Base-by-base conservation (phyloP, 2,888 invertebrate species). In the Cyaniris semiargus region DNA sequence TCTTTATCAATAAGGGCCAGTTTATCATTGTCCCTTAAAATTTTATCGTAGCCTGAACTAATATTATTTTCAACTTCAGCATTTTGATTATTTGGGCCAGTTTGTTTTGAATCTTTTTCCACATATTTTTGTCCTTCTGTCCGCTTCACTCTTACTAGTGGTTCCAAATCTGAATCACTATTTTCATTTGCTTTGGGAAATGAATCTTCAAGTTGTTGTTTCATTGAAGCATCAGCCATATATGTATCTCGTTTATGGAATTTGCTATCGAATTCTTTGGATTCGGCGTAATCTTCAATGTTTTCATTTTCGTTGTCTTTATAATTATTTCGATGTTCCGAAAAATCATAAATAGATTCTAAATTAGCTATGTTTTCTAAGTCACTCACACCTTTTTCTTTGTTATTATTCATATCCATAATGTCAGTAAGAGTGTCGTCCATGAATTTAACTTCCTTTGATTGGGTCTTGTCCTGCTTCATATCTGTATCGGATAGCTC, bases 191-290 rank as follows among this genome's bases (percentile, higher is more conserved):
- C 83, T 80, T 88, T 89, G 1, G 93, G 90, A 82, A 94, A 94
- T 8, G 94, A 94, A 76, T 94, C 93, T 80, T 91, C 90, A 77
- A 94, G 81, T n/a, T 89, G 89, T n/a, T 89, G 89, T 81, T 88
- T 89, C 2, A 91, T 81, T n/a, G 89, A 85, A 78, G 90, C 87
- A 3, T 83, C 78, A 78, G 86, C 83, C 31, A 80, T 80, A 77
- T 79, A 80, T 38, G 80, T 78, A 77, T 90, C 90, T 70, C 92
- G 85, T 85, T 92, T 93, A 75, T 85, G 84, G 56, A 80, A 80
- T 79, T 80, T 82, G 75, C 85, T 85, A 75, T 84, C 80, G 3
- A 79, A 81, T 79, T 82, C 81, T 34, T 75, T 5, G 3, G 44
- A 75, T 70, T 76, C 78, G 71, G 76, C 34, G 7, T 79, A 76